Evolutionary conservation across 2,888 invertebrate genomes (phyloP).

Genomic region (Masnerella sp.): DNA sequence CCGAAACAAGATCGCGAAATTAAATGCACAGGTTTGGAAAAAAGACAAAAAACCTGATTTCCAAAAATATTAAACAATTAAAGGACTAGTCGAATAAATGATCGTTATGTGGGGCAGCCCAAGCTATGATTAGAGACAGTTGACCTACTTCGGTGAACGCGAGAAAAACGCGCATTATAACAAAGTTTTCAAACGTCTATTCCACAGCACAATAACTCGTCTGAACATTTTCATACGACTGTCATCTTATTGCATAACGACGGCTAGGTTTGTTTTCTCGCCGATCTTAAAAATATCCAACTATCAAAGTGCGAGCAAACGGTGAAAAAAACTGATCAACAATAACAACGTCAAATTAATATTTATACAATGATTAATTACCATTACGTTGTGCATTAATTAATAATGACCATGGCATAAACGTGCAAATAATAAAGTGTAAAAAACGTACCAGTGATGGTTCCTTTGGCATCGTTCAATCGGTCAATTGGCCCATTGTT

Average conservation of each 20-base stretch:
- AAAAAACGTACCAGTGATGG: constrained; percentile 80
- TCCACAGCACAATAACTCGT: constrained; percentile 20
- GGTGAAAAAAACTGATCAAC: neutral
- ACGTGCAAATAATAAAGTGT: neutral
- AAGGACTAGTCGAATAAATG: constrained; percentile 24
- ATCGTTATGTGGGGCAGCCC: constrained; percentile 30
- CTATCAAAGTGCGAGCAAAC: constrained; percentile 7
- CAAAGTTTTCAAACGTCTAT: constrained; percentile 39
- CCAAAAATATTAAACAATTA: constrained; percentile 29
- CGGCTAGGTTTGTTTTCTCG: constrained; percentile 22
- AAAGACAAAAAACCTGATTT: neutral
- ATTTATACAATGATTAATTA: too few relatives aligned
- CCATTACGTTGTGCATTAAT: too few relatives aligned
- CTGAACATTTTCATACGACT: constrained; percentile 39
- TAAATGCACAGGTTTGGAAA: neutral
- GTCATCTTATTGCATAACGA: constrained; percentile 52
- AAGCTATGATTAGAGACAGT: constrained; percentile 52
- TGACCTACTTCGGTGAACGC: constrained; percentile 47
- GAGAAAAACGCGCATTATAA: constrained; percentile 39
- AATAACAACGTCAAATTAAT: too few relatives aligned
- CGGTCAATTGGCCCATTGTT: constrained; percentile 82
- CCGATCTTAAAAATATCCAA: constrained; percentile 32
- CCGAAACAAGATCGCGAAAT: constrained; percentile 2
- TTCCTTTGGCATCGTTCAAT: constrained; percentile 81
- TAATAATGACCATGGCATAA: neutral